Evolutionary conservation across 2,113 vertebrate species (phyloP), one percentile per base, ranked within the genome.

Genomic region (Malurus cyaneus): DNA sequence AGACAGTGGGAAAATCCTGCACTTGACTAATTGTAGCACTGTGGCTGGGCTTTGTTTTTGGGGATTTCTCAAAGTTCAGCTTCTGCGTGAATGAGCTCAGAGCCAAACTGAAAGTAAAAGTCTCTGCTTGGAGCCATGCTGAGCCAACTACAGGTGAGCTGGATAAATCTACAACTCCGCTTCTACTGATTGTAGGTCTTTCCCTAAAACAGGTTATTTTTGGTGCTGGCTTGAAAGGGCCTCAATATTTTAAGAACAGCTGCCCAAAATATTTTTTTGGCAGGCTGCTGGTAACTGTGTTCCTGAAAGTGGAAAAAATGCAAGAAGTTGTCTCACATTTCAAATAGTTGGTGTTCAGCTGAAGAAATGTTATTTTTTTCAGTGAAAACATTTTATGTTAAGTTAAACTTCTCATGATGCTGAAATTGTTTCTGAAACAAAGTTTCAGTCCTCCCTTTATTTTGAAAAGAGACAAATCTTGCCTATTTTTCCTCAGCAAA

Each of bases 1-100:
- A 96, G 91, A 65, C 3, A 25, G 42, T 2, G 97, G 98, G 98
- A 96, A 98, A 98, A 86, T 96, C 97, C 98, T 94, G 4, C 41
- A 44, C 47, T 81, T 89, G 77, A 83, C 88, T 95, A 94, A 92
- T 18, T 69, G 76, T 52, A 56, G 21, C 14, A 46, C 29, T 57
- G 91, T 2, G 59, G 77, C 80, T 2, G 20, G 60, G 31, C 73
- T 96, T 82, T 3, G 11, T 66, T 67, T 95, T 29, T 11, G 94
- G 95, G 94, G 92, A 76, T 96, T 95, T 94, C 78, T 96, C 74
- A 92, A 80, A 70, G 50, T 72, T 91, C 62, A 87, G 5, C 76
- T 92, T 92, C 72, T 64, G 18, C 32, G 9, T 9, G 74, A 91
- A 31, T 21, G 73, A 93, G 49, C 34, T 64, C 77, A 89, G 49